Conservation (phyloP, 2,797 vertebrate genomes). For the Threskiornis aethiopicus region DNA sequence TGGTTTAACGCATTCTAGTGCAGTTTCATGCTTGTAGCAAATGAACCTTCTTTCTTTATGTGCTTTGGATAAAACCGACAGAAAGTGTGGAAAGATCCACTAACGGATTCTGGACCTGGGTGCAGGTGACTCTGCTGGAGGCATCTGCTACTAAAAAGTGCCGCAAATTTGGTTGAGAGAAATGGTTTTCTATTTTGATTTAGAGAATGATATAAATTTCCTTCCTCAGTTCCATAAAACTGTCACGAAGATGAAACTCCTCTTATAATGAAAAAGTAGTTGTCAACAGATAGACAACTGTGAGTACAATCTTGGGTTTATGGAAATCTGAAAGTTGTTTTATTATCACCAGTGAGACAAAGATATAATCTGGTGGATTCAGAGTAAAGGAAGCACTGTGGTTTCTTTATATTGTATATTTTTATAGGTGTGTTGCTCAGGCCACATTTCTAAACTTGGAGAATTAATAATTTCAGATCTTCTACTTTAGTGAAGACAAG, state of each 20-base stretch:
- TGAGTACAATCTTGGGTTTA: background rate
- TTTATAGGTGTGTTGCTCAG: background rate
- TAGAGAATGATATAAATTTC: background rate
- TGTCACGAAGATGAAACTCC: background rate
- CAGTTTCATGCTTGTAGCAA: background rate
- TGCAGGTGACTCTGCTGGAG: background rate
- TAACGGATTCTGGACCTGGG: background rate
- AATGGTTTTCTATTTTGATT: background rate
- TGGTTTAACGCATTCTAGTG: background rate
- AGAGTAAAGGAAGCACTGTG: background rate
- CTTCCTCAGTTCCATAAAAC: background rate
- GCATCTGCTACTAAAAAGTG: background rate
- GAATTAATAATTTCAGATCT: background rate
- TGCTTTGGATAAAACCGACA: background rate
- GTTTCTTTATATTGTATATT: background rate
- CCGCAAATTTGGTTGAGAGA: background rate
- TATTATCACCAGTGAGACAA: background rate
- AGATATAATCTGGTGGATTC: background rate
- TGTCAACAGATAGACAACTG: background rate
- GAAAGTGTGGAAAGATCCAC: background rate
- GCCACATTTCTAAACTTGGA: background rate
- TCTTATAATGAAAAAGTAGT: background rate
- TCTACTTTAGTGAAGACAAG: background rate
- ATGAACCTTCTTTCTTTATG: background rate
- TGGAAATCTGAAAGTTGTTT: background rate